Conservation (phyloP, 2,888 invertebrate species). For the Drosophila mimetica region DNA sequence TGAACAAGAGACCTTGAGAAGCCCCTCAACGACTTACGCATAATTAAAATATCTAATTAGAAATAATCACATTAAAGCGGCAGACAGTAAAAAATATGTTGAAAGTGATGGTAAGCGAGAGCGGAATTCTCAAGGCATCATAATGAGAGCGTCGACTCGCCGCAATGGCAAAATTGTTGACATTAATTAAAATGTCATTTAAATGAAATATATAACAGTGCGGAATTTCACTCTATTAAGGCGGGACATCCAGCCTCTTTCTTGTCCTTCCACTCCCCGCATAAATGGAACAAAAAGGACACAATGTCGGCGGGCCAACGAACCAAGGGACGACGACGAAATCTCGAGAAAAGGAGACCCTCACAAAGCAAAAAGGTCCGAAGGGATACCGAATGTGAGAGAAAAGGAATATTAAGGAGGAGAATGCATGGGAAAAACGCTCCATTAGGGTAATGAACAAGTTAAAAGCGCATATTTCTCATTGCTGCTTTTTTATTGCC, state of each 20-base stretch:
- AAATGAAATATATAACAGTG: slow-evolving; percentile 75
- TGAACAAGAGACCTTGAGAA: slow-evolving; percentile 1
- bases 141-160: slow-evolving; percentile 47
- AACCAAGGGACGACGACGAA: slow-evolving; percentile 43
- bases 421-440: slow-evolving; percentile 57
- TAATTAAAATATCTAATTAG: slow-evolving; percentile 42
- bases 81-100: slow-evolving; percentile 25
- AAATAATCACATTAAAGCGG: slow-evolving; percentile 42
- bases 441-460: slow-evolving; percentile 80
- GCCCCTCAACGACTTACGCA: slow-evolving; percentile 13
- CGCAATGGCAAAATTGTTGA: slow-evolving; percentile 71
- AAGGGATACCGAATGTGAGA: slow-evolving; percentile 44
- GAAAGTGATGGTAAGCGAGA: slow-evolving; percentile 12
- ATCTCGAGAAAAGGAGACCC: slow-evolving; percentile 28
- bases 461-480: slow-evolving; percentile 77
- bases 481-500: slow-evolving; percentile 62
- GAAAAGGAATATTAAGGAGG: slow-evolving; percentile 37
- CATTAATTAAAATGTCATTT: slow-evolving; percentile 80
- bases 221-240: slow-evolving; percentile 64
- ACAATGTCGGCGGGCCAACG: slow-evolving; percentile 46
- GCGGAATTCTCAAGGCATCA: slow-evolving; percentile 13
- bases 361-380: slow-evolving; percentile 23
- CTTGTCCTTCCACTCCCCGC: not conserved
- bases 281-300: slow-evolving; percentile 54
- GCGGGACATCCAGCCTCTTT: slow-evolving; percentile 16